Evolutionary conservation across 2,888 invertebrate genomes (phyloP).

Genomic region (Xestobium rufovillosum): DNA sequence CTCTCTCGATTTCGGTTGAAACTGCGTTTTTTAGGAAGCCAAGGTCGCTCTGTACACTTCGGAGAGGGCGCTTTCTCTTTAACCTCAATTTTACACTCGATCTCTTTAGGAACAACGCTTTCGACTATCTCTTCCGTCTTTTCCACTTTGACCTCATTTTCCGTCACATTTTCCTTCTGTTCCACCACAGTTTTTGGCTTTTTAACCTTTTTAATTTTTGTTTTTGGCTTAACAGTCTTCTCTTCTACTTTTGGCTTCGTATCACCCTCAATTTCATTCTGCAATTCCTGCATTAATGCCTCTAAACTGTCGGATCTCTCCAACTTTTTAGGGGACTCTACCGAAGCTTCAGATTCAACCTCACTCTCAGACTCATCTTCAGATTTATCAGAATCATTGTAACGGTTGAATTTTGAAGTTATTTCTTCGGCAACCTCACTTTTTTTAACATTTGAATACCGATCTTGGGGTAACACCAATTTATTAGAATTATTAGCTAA

Average conservation of each 20-base stretch:
- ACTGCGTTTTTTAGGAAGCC: neutral
- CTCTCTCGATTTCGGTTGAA: neutral
- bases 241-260: slow-evolving; percentile 16
- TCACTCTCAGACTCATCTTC: slow-evolving; percentile 40
- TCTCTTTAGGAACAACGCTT: slow-evolving; percentile 6
- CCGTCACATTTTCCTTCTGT: slow-evolving; percentile 13
- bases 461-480: slow-evolving; percentile 36
- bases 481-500: slow-evolving; percentile 22
- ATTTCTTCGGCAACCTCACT: slow-evolving; percentile 24
- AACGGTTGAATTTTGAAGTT: slow-evolving; percentile 46
- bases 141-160: slow-evolving; percentile 10
- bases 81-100: neutral
- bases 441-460: slow-evolving; percentile 27
- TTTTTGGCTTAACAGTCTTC: slow-evolving; percentile 18
- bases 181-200: slow-evolving; percentile 19
- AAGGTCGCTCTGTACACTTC: no score
- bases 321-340: slow-evolving; percentile 37
- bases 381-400: slow-evolving; percentile 44
- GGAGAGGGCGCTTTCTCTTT: no score
- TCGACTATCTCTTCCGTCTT: slow-evolving; percentile 22
- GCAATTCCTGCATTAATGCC: slow-evolving; percentile 48
- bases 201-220: slow-evolving; percentile 20
- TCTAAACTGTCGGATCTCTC: slow-evolving; percentile 47
- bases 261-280: slow-evolving; percentile 43
- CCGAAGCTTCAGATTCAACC: slow-evolving; percentile 35